phyloP scores from a whole-genome alignment of 2,888 invertebrate genomes.

The Thumatha senex region DNA sequence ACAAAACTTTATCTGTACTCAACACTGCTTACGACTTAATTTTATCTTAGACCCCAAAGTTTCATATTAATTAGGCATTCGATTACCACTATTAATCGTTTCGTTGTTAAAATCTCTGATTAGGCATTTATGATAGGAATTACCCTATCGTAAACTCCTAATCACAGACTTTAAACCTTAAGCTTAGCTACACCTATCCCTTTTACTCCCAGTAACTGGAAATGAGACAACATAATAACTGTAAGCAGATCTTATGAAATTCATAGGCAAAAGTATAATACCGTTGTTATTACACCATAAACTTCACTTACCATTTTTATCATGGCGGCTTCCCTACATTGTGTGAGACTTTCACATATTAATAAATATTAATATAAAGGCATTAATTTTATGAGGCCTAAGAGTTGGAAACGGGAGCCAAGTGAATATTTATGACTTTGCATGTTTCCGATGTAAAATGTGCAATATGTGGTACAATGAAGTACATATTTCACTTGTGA shows the following conservation, averaged over 20 bases:
- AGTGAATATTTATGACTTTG: slow-evolving; percentile 75
- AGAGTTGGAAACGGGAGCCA: slow-evolving; percentile 70
- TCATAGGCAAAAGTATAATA: slow-evolving; percentile 58
- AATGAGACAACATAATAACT: slow-evolving; percentile 38
- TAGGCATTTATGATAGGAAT: too few relatives aligned
- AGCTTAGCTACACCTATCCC: slow-evolving; percentile 19
- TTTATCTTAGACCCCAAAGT: slow-evolving; percentile 14
- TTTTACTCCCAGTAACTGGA: slow-evolving; percentile 22
- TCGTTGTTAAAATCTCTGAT: slow-evolving; percentile 7
- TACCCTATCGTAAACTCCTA: slow-evolving; percentile 31
- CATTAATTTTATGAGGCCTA: slow-evolving; percentile 79
- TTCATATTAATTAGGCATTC: slow-evolving; percentile 33
- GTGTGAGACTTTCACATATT: slow-evolving; percentile 65
- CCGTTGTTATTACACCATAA: slow-evolving; percentile 71
- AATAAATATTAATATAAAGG: slow-evolving; percentile 78
- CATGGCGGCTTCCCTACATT: slow-evolving; percentile 60
- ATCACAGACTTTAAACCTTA: slow-evolving; percentile 25
- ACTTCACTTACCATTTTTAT: slow-evolving; percentile 74
- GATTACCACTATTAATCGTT: slow-evolving; percentile 26
- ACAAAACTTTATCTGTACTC: slow-evolving; percentile 8
- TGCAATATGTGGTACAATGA: slow-evolving; percentile 45
- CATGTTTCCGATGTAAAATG: slow-evolving; percentile 62
- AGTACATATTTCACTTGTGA: slow-evolving; percentile 28
- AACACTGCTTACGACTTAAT: slow-evolving; percentile 4
- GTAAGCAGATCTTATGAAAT: slow-evolving; percentile 50